phyloP scores from a whole-genome alignment of 1,140 invertebrate species.

The Drosophila teissieri region DNA sequence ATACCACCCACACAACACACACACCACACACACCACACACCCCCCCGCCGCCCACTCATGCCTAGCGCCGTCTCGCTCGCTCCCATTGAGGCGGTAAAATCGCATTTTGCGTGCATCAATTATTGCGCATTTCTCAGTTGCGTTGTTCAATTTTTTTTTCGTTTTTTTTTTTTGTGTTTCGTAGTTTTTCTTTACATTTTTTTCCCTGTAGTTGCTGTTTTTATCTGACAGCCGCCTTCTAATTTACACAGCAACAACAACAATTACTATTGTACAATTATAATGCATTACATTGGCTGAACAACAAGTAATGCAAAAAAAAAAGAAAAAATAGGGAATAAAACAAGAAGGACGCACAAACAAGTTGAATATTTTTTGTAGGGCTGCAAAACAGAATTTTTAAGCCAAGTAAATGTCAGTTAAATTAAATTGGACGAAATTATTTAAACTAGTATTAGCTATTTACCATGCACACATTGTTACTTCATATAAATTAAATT shows the following conservation, averaged over 20 bases:
- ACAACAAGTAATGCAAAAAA: constrained; percentile 11
- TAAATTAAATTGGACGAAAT: background rate
- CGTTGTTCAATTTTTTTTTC: constrained; percentile 64
- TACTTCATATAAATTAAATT: too few relatives aligned
- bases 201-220: constrained; percentile 29
- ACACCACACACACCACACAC: background rate
- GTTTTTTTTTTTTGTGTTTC: constrained; percentile 3
- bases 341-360: background rate
- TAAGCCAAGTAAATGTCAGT: background rate
- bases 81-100: constrained; percentile 39
- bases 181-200: constrained; percentile 9
- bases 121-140: constrained; percentile 80
- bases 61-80: constrained; percentile 42
- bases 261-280: constrained; percentile 63
- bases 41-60: constrained; percentile 14
- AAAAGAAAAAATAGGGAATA: background rate
- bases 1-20: background rate
- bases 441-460: too few relatives aligned
- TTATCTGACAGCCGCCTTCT: constrained; percentile 79
- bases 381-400: constrained; percentile 1
- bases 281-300: constrained; percentile 67
- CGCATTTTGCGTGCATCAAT: constrained; percentile 82
- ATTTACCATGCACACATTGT: too few relatives aligned
- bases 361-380: constrained; percentile 7
- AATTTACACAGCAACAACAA: constrained; percentile 69